These are phyloP conservation scores for Anoplopoma fimbria DNA, from an alignment of 2,113 vertebrate species.

Conservation along the genomic window DNA sequence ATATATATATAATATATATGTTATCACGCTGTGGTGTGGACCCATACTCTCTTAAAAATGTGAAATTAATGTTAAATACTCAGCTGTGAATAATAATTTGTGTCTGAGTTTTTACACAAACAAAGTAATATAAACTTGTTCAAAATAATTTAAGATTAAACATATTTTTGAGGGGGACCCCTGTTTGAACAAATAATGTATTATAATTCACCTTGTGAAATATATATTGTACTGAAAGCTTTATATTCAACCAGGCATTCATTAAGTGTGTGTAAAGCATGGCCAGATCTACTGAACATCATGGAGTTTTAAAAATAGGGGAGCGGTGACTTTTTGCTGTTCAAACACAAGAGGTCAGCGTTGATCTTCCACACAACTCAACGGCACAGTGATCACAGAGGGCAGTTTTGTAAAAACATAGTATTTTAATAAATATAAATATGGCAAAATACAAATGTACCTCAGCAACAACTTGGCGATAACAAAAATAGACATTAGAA, in stretches of 20 bases:
- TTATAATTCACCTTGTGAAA: not conserved
- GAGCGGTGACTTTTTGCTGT: not conserved
- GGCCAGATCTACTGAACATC: too few relatives aligned
- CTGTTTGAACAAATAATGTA: not conserved
- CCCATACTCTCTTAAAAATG: not conserved
- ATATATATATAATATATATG: not conserved
- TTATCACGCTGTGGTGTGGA: not conserved
- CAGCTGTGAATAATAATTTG: too few relatives aligned
- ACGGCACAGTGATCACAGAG: not conserved
- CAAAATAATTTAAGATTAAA: too few relatives aligned
- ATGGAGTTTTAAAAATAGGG: too few relatives aligned
- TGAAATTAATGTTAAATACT: not conserved
- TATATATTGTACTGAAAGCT: not conserved
- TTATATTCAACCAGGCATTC: too few relatives aligned
- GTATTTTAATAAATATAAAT: constrained; percentile 75
- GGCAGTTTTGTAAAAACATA: constrained; percentile 54
- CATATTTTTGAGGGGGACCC: too few relatives aligned
- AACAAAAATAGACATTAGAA: constrained; percentile 41
- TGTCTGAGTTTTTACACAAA: too few relatives aligned
- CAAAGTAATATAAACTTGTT: too few relatives aligned
- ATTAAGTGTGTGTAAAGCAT: too few relatives aligned
- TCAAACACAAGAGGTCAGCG: constrained; percentile 27
- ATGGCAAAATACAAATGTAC: constrained; percentile 55
- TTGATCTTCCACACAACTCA: not conserved
- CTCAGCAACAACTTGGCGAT: constrained; percentile 19